Evolutionary conservation across 2,888 invertebrate genomes (phyloP), one percentile per base, ranked within the genome.

Genomic region (Agonum fuliginosum): DNA sequence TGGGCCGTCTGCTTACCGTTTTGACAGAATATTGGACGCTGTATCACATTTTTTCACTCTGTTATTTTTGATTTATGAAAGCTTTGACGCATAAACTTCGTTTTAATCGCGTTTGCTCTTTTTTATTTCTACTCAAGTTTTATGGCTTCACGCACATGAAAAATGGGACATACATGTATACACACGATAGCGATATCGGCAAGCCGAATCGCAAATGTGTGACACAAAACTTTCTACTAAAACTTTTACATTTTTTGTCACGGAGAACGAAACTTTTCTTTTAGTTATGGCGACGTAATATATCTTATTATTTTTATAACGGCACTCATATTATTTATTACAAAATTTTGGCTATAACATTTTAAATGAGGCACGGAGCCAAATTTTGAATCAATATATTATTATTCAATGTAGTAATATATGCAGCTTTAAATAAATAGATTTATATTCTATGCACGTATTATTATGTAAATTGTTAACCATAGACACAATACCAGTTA

Each of bases 91-190:
- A 54, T 54, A 54, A 54, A 54, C 54, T 54, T 54, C 2, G 54
- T 54, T 54, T 54, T 54, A 54, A 54, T 54, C 54, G 54, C 54
- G 24, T 54, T 54, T 22, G 54, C 54, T 54, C 54, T 54, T 54
- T 54, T 54, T 54, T 54, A 54, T 54, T 54, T 54, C 54, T 54
- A 12, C 54, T 54, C 24, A 12, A 54, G 54, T 54, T 54, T 54
- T 54, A 54, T 54, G 54, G 54, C 12, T 54, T 24, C 54, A 54
- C 54, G 22, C 54, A 54, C 54, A 24, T 54, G 54, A 54, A 54
- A 54, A 24, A 54, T 54, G 54, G 54, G 24, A 51, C 51, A 22
- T 54, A 54, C 54, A 54, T 54, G 54, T 54, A 24, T 24, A 54
- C n/a, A 37, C 1, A 10, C n/a, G 37, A 37, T 37, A 37, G 8